These are phyloP conservation scores for Falco cherrug DNA, from an alignment of 2,797 vertebrate species.

Conservation along the genomic window DNA sequence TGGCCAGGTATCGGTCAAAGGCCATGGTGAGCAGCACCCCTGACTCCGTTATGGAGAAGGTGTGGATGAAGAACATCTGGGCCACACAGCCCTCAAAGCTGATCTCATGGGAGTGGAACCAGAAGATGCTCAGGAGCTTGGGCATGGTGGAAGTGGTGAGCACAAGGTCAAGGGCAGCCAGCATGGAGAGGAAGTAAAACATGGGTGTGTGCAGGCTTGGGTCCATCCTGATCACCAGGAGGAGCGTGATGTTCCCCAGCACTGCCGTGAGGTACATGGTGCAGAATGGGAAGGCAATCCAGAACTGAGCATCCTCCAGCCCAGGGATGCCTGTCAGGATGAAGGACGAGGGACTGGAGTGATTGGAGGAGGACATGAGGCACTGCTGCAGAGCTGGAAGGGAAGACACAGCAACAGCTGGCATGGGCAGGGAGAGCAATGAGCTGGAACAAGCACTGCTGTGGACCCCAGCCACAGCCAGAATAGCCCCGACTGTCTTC, in stretches of 20 bases:
- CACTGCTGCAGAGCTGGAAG: neutral
- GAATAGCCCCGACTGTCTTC: neutral
- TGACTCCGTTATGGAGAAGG: constrained; percentile 49
- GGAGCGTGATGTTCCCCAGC: constrained; percentile 25
- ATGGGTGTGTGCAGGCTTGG: constrained; percentile 46
- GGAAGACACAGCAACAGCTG: neutral
- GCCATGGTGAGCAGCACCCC: constrained; percentile 54
- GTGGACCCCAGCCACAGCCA: neutral
- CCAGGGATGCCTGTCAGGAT: constrained; percentile 63
- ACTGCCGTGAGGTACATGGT: constrained; percentile 40
- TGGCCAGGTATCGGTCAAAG: constrained; percentile 44
- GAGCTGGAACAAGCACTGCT: neutral
- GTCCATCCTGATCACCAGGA: constrained; percentile 31
- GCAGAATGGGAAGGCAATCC: constrained; percentile 64
- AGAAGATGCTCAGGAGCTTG: constrained; percentile 52
- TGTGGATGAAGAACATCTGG: constrained; percentile 67
- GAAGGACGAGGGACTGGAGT: neutral
- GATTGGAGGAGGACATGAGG: neutral
- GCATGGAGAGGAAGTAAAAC: constrained; percentile 54
- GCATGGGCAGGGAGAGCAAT: neutral
- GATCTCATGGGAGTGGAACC: constrained; percentile 25
- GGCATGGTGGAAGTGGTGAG: constrained; percentile 49
- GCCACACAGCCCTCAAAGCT: constrained; percentile 39
- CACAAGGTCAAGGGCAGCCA: constrained; percentile 50
- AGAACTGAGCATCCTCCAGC: constrained; percentile 53